These are phyloP conservation scores for Tupiocoris notatus DNA, from an alignment of 2,888 invertebrate genomes.

Conservation along the genomic window DNA sequence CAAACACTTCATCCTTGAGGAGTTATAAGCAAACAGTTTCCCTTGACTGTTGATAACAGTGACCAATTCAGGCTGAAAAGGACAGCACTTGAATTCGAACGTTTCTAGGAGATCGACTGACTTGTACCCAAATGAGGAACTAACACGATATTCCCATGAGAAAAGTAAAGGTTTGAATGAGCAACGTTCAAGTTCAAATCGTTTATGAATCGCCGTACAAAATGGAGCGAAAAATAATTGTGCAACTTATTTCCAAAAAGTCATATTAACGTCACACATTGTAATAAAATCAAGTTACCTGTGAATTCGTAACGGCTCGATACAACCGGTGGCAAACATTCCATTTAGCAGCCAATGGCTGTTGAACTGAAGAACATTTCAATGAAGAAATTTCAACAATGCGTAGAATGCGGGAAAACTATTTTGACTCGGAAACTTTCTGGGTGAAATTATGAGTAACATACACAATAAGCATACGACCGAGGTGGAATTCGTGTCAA, in stretches of 20 bases:
- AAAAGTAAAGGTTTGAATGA: not conserved
- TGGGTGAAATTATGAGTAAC: no score
- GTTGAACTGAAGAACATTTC: no score
- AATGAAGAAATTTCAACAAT: not conserved
- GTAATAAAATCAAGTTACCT: not conserved
- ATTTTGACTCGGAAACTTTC: not conserved
- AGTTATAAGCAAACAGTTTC: no score
- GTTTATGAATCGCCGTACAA: not conserved
- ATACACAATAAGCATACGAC: no score
- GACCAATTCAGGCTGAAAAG: no score
- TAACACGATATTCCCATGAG: not conserved
- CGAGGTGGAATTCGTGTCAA: no score
- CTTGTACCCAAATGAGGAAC: not conserved
- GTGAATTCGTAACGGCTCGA: not conserved
- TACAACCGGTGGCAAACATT: not conserved
- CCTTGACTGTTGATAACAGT: no score
- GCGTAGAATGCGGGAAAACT: not conserved
- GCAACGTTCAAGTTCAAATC: not conserved
- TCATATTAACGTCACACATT: not conserved
- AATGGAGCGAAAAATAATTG: no score
- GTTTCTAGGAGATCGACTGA: no score
- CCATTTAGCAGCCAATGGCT: not conserved
- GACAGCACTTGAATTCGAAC: no score
- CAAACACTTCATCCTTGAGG: no score
- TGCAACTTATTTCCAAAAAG: no score